Base-by-base conservation (phyloP, 2,113 vertebrate species). In the Emberiza fucata region DNA sequence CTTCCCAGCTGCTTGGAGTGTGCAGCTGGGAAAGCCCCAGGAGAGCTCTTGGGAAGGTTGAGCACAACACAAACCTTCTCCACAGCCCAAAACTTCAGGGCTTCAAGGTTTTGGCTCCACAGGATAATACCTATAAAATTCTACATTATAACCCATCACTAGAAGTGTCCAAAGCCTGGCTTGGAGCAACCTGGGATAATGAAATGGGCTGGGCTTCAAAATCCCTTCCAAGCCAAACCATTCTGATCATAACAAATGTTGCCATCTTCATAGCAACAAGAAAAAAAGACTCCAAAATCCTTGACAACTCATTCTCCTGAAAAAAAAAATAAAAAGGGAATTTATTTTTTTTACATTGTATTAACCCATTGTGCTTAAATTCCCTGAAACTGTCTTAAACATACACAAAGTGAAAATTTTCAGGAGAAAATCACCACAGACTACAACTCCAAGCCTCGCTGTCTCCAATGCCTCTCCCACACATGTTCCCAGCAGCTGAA, bases 41-140 rank as follows among this genome's bases (percentile, higher is more conserved):
- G 11, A 84, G 40, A 73, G 39, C 33, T 11, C n/a, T 2, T 4
- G 42, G 57, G 44, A 9, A 25, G 15, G 16, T 0, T 33, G 14
- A 6, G 39, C 4, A 19, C 17, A 44, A 21, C 37, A 25, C 42
- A 20, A 47, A 25, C 8, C 27, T 68, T 12, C 53, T 28, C 33
- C 16, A 9, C 9, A 10, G 19, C 1, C 14, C 5, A 2, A 11
- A 18, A 2, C 12, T 11, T 18, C 20, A 31, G 33, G 5, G 1
- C 4, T 50, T 70, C 20, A 35, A 82, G 14, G 13, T 18, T 19
- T 10, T 65, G 23, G 6, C 6, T 65, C 44, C 42, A 28, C 8
- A 78, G 18, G 2, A 4, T 4, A 24, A 69, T 4, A 21, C 4
- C 12, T 51, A 5, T 4, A 33, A 79, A 92, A 15, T 12, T n/a